Evolutionary conservation across 2,797 vertebrate species (phyloP), one percentile per base, ranked within the genome.

Genomic region (Acanthurus leucopareius): DNA sequence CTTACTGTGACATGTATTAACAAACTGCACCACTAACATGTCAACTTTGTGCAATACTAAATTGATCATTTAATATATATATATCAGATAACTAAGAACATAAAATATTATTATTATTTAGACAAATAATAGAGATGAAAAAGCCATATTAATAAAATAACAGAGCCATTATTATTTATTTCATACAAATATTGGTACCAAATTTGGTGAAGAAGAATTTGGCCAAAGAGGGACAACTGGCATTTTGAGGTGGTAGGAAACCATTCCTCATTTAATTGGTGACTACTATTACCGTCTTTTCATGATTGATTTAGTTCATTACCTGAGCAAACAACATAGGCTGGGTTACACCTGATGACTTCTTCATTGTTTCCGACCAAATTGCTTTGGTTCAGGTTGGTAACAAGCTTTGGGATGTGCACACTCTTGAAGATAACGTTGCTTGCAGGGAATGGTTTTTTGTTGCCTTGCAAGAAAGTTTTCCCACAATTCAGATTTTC

Each of bases 281-380:
- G 28, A 32, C 28, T 3, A 32, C 28, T 32, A 32, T 32, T 3
- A 32, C 4, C 5, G 4, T 32, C 2, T 32, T 32, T 3, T 32
- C 4, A 32, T 32, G 28, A 32, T 32, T 3, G 28, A 32, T 32
- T 32, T 32, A 32, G 28, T 32, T 10, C 40, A 40, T 40, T 88
- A 95, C 94, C 90, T 91, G 91, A 84, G 80, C 95, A 95, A 44
- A 91, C 15, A 3, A 94, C 78, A 15, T 62, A 69, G 35, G 69
- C 90, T 7, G 60, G 20, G 0, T 45, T 1, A 17, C 4, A 54
- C 0, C 0, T 6, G 1, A 0, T 0, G 0, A 0, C 1, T 0
- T 1, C 17, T 0, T 13, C 0, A 0, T 40, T 9, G 5, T 42
- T 57, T 5, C 2, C 10, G 15, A 93, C 9, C 0, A 94, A 79